Base-by-base conservation (phyloP, 2,113 vertebrate genomes). In the Boleophthalmus pectinirostris region DNA sequence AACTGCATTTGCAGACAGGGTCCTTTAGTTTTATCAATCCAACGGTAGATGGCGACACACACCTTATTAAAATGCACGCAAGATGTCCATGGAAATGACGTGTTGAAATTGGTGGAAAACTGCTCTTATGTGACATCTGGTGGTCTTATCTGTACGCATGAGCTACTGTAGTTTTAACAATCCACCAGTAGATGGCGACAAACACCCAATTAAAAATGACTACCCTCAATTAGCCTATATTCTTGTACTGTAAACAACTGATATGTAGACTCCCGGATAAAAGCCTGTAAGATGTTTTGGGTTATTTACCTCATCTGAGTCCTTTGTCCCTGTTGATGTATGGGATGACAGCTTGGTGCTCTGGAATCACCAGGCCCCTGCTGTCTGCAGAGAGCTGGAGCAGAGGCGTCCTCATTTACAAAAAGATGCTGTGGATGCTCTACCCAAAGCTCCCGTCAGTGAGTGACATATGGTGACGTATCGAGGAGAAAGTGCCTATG, bases 401-500 rank as follows among this genome's bases (percentile, higher is more conserved):
- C 72, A 80, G 35, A 78, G 21, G 77, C 24, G n/a, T 83, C 78
- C 54, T 5, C 29, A 90, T 91, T 90, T 86, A 60, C 90, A 93
- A 89, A 91, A 89, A 82, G 87, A 87, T 69, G 87, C 74, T 54
- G 66, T 72, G 11, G 53, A 83, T 76, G 73, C 70, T 72, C 68
- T 71, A 68, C 75, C 70, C 47, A 84, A 54, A 78, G 70, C 25
- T 70, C 8, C 14, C 67, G 63, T 87, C 79, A 90, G 81, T 85
- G 73, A 72, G 67, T 73, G 81, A 75, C 89, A 91, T 91, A 91
- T 92, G 92, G 85, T 60, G 80, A 86, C 67, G 71, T 75, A 69
- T 63, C 14, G 60, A 76, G 61, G 75, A 76, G 72, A 87, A 81
- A 86, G 80, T 88, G 68, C 53, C 69, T 46, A 18, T 71, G 69